Base-by-base conservation (phyloP, 2,113 vertebrate species). In the Tenebrosternarchus preto region DNA sequence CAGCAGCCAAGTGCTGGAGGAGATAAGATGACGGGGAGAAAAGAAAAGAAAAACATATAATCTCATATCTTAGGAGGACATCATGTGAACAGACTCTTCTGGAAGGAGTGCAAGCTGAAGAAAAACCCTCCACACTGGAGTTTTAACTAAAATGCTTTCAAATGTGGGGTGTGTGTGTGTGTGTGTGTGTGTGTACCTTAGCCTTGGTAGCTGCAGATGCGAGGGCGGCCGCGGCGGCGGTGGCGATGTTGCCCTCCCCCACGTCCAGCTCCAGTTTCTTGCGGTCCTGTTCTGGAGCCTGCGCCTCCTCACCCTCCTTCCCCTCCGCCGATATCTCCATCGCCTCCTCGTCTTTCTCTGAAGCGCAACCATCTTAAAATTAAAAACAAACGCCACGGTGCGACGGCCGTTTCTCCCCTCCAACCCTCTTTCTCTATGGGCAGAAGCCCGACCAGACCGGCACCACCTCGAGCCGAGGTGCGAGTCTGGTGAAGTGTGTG, bases 161-260 rank as follows among this genome's bases (percentile, higher is more conserved):
- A n/a, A n/a, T n/a, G n/a, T n/a, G n/a, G n/a, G n/a, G 56, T 29
- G 29, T 25, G 24, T 55, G 36, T n/a, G 33, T 56, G 56, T 16
- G 5, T 90, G 43, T 46, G 43, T 46, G 43, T 46, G 43, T 46
- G 43, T 46, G 43, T 90, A 99, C 97, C 95, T 99, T 99, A 85
- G 98, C 98, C 89, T 99, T 99, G 86, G 98, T 98, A 82, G 98
- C 97, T 66, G 98, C 98, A n/a, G 98, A 98, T 11, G 97, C 97
- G 4, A 99, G 87, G 6, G 98, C 98, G 71, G 98, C 98, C 36
- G 98, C 98, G 1, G 98, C 97, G 0, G 98, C 98, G 0, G 97
- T 99, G 57, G 97, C 96, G 0, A 99, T 97, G 24, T 98, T 99
- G 16, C 96, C 96, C 87, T 98, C 97, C 0, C 94, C 96, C 22